Conservation (phyloP, 2,888 invertebrate genomes). For the Osedax frankpressi region DNA sequence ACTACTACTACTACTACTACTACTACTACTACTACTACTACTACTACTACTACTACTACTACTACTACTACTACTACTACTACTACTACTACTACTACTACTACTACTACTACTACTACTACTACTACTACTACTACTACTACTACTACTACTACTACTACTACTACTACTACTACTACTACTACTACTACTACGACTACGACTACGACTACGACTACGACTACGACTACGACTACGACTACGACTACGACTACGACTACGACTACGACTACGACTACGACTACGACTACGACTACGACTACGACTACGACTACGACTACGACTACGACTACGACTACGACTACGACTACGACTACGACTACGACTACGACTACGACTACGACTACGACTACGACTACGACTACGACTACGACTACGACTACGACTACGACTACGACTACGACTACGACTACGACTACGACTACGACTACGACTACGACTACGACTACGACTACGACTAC, state of each 20-base stretch:
- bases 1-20: slow-evolving; percentile 11
- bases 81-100: slow-evolving; percentile 20
- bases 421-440: slow-evolving; percentile 13
- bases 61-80: slow-evolving; percentile 20
- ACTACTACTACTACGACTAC: slow-evolving; percentile 19
- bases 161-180: slow-evolving; percentile 20
- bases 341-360: slow-evolving; percentile 13
- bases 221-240: slow-evolving; percentile 17
- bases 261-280: slow-evolving; percentile 18
- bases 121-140: slow-evolving; percentile 20
- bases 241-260: slow-evolving; percentile 18
- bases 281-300: slow-evolving; percentile 19
- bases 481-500: slow-evolving; percentile 13
- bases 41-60: slow-evolving; percentile 13
- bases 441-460: slow-evolving; percentile 13
- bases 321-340: slow-evolving; percentile 6
- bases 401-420: slow-evolving; percentile 13
- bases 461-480: slow-evolving; percentile 15
- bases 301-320: slow-evolving; percentile 13
- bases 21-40: slow-evolving; percentile 19
- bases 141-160: slow-evolving; percentile 19
- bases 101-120: slow-evolving; percentile 20
- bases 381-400: slow-evolving; percentile 13
- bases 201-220: slow-evolving; percentile 18
- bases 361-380: slow-evolving; percentile 15